These are phyloP conservation scores for Pasiphila rectangulata DNA, from an alignment of 2,888 invertebrate genomes.

Conservation along the genomic window DNA sequence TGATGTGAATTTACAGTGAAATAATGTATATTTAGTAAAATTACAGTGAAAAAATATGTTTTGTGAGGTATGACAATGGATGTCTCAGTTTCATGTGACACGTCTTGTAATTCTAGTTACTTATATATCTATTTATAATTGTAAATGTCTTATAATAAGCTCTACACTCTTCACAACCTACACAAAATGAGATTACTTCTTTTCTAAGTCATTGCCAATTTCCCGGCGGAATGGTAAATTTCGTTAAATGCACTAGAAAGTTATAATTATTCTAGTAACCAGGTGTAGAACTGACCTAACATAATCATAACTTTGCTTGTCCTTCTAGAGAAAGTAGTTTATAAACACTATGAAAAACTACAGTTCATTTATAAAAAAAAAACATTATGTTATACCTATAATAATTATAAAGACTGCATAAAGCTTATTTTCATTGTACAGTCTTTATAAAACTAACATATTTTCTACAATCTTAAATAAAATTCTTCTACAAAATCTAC, in stretches of 20 bases:
- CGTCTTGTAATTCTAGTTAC: constrained; percentile 6
- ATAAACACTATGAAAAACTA: no score
- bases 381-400: neutral
- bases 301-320: neutral
- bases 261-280: constrained; percentile 11
- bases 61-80: constrained; percentile 58
- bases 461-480: neutral
- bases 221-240: constrained; percentile 63
- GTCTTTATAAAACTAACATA: no score
- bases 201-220: constrained; percentile 53
- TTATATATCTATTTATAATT: neutral
- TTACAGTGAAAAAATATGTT: constrained; percentile 59
- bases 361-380: neutral
- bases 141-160: constrained; percentile 25
- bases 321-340: neutral
- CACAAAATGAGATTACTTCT: constrained; percentile 67
- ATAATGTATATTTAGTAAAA: constrained; percentile 30
- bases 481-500: constrained; percentile 1
- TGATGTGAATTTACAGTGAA: constrained; percentile 32
- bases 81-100: constrained; percentile 34
- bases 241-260: constrained; percentile 47
- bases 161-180: constrained; percentile 57
- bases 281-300: neutral
- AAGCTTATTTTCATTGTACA: no score
- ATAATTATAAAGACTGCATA: no score